These are phyloP conservation scores for Ceratina australensis DNA, from an alignment of 1,140 invertebrate genomes.

Conservation along the genomic window DNA sequence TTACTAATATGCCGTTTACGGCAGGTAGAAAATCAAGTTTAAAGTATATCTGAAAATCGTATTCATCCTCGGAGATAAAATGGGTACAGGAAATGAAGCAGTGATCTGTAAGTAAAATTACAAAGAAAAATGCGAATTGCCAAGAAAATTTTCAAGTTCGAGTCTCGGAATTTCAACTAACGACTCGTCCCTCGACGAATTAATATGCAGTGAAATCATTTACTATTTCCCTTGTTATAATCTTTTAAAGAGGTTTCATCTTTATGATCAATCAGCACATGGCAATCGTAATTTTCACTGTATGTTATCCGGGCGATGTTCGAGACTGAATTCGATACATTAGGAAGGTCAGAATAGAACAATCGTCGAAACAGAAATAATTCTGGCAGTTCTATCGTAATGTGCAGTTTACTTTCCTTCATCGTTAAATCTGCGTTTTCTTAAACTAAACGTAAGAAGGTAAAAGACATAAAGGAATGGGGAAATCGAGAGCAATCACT, in stretches of 20 bases:
- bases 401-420: neutral
- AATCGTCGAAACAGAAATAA: neutral
- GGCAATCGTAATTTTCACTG: neutral
- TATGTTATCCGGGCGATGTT: neutral
- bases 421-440: slow-evolving; percentile 11
- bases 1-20: slow-evolving; percentile 68
- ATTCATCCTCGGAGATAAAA: slow-evolving; percentile 63
- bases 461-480: neutral
- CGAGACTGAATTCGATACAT: neutral
- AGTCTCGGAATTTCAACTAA: neutral
- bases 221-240: neutral
- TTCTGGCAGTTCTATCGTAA: neutral
- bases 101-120: slow-evolving; percentile 74
- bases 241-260: neutral
- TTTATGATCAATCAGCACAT: no score
- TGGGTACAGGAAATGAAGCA: slow-evolving; percentile 70
- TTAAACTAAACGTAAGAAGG: neutral
- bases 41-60: slow-evolving; percentile 74
- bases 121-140: slow-evolving; percentile 69
- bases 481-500: slow-evolving; percentile 12
- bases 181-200: neutral
- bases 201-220: slow-evolving; percentile 5
- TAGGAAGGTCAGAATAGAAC: neutral
- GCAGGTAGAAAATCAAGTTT: slow-evolving; percentile 67
- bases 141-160: slow-evolving; percentile 57